Evolutionary conservation across 2,797 vertebrate species (phyloP).

Genomic region (Gobio occitaniae): DNA sequence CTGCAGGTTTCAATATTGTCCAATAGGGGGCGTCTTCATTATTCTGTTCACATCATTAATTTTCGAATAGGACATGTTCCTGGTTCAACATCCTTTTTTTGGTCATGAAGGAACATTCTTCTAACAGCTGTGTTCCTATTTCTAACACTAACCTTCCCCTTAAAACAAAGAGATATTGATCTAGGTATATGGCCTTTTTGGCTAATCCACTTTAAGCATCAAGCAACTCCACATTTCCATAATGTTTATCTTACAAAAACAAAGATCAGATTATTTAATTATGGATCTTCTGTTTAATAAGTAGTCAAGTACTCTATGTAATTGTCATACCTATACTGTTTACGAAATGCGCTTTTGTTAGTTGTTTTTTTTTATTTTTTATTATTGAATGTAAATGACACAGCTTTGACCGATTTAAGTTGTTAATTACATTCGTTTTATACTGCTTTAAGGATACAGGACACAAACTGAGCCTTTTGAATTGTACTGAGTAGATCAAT

Average conservation of each 20-base stretch:
- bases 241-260: constrained; percentile 17
- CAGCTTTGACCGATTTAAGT: background rate
- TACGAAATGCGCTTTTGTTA: background rate
- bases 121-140: background rate
- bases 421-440: background rate
- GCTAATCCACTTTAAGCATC: background rate
- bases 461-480: constrained; percentile 12
- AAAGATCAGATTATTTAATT: background rate
- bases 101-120: background rate
- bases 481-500: constrained; percentile 28
- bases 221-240: background rate
- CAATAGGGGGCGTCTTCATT: constrained; percentile 37
- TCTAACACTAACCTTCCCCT: background rate
- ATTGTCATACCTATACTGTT: background rate
- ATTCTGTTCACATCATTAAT: background rate
- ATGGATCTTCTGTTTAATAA: background rate
- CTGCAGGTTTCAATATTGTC: constrained; percentile 1
- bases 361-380: background rate
- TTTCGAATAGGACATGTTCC: background rate
- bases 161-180: background rate
- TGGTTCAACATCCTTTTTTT: background rate
- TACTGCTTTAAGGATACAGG: background rate
- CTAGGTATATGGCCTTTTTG: background rate
- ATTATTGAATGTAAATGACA: background rate
- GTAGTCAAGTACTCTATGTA: background rate